Conservation (phyloP, 2,797 vertebrate genomes). For the Epinephelus coioides region DNA sequence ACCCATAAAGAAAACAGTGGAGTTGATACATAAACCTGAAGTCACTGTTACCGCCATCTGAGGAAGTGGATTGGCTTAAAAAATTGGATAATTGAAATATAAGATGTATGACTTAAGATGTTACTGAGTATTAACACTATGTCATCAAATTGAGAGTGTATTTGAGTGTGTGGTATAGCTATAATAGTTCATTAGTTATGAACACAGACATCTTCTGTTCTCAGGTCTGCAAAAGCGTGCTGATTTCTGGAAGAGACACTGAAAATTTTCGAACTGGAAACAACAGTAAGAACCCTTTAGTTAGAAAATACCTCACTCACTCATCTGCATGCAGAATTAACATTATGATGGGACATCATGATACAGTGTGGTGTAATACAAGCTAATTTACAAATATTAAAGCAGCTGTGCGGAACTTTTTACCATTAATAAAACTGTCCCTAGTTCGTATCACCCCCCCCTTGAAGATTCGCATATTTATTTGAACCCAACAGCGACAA, state of each 20-base stretch:
- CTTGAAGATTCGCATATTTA: too few species aligned
- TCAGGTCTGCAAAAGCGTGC: slow-evolving; percentile 88
- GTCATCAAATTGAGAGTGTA: too few species aligned
- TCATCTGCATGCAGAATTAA: too few species aligned
- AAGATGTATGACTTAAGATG: neutral
- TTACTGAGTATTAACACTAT: neutral
- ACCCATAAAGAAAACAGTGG: neutral
- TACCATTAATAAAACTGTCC: too few species aligned
- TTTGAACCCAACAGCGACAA: too few species aligned
- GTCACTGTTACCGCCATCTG: neutral
- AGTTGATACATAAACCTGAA: neutral
- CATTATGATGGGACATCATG: too few species aligned
- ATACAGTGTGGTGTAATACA: too few species aligned
- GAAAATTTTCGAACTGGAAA: slow-evolving; percentile 79
- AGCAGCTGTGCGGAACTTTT: too few species aligned
- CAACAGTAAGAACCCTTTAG: slow-evolving; percentile 61
- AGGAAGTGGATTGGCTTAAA: neutral
- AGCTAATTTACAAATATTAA: too few species aligned
- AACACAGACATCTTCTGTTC: slow-evolving; percentile 24
- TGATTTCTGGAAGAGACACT: slow-evolving; percentile 80
- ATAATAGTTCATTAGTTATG: neutral
- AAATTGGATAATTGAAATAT: too few species aligned
- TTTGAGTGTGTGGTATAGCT: neutral
- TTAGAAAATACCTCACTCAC: neutral
- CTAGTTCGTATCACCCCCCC: too few species aligned